Base-by-base conservation (phyloP, 2,797 vertebrate species). In the Lophius americanus region DNA sequence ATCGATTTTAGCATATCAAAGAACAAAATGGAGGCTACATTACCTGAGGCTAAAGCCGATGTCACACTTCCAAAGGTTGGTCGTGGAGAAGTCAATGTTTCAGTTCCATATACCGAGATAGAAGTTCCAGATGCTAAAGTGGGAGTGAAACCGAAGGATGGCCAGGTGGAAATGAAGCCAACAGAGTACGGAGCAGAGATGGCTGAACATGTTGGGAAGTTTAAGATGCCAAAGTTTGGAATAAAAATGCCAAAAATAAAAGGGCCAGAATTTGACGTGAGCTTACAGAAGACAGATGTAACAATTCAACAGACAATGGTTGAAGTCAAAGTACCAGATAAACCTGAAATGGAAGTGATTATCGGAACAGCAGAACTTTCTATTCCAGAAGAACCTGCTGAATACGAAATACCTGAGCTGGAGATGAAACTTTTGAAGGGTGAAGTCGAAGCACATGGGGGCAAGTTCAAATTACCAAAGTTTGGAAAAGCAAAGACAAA, bases 181-280 rank as follows among this genome's bases (percentile, higher is more conserved):
- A 35, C 36, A 38, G 23, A 33, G 23, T 10, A 9, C 39, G 58
- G 50, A 23, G 14, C 5, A 38, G 47, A 61, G 50, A 3, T 51
- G 7, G 48, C 32, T 39, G 47, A 9, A 0, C 36, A 48, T 42
- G 57, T 50, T 50, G 9, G 50, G 35, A 79, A 59, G 57, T 83
- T 87, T 37, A 87, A 85, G 68, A 51, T 90, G 13, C 82, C 86
- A 61, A 69, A 51, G 14, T 57, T 82, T 60, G 82, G 69, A 7
- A 53, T 85, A 2, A 13, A 75, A 23, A 46, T 81, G 68, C 69
- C 79, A 51, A 70, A 81, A 6, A 51, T 72, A 3, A 42, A 3
- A 32, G 44, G 37, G 0, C 73, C 76, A 52, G 73, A 82, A 4
- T 32, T 67, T 32, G 68, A 88, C 39, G 50, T 84, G 2, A 64